A percentile compares a stretch with the other conserved stretches of the same genome.
These are phyloP conservation scores for Cettia cetti DNA, from an alignment of 2,113 vertebrate genomes.

Conservation along the genomic window DNA sequence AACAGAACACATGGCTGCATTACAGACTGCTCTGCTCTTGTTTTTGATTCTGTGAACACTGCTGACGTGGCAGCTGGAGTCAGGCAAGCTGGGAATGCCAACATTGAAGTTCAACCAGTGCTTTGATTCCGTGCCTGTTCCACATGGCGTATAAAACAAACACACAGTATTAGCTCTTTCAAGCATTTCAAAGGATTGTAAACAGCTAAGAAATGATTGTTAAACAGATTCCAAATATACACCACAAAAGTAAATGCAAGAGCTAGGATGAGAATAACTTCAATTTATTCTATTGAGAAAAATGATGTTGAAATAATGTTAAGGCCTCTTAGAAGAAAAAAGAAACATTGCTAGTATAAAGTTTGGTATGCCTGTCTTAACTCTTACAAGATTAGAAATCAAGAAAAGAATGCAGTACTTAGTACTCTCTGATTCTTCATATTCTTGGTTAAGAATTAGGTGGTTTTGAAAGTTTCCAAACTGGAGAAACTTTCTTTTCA, in stretches of 20 bases:
- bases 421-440: not conserved
- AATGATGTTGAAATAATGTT: not conserved
- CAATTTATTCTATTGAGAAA: not conserved
- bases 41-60: not conserved
- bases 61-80: not conserved
- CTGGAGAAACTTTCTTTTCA: not conserved
- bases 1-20: not conserved
- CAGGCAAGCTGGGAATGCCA: constrained; percentile 3
- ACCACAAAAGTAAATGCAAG: not conserved
- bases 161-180: not conserved
- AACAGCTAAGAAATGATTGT: not conserved
- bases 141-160: constrained; percentile 14
- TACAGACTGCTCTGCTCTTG: not conserved
- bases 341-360: not conserved
- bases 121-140: constrained; percentile 28
- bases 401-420: not conserved
- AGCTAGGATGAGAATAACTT: not conserved
- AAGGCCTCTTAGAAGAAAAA: not conserved
- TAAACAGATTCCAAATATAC: not conserved
- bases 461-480: not conserved
- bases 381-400: not conserved
- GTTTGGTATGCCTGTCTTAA: not conserved
- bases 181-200: constrained; percentile 20
- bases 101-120: not conserved
- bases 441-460: not conserved